phyloP scores from a whole-genome alignment of 2,113 vertebrate genomes.

The Tenebrosternarchus preto region DNA sequence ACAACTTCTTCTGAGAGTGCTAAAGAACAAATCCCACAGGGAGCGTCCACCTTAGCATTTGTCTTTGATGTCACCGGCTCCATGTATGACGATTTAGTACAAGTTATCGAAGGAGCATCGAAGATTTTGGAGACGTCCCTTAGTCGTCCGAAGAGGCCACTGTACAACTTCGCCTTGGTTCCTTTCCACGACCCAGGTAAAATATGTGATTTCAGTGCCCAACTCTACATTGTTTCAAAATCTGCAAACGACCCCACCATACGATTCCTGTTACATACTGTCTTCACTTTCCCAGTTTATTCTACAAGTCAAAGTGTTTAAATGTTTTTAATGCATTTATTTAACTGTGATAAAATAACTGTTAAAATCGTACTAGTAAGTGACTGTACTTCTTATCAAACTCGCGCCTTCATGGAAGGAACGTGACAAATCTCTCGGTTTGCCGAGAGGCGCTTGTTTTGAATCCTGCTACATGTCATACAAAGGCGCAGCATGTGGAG shows the following conservation, averaged over 20 bases:
- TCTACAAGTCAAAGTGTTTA: background rate
- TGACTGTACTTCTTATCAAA: background rate
- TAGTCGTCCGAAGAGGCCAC: slow-evolving; percentile 86
- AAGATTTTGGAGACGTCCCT: slow-evolving; percentile 96
- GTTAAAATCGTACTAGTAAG: background rate
- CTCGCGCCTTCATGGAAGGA: slow-evolving; percentile 41
- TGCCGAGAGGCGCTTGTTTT: slow-evolving; percentile 63
- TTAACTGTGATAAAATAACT: background rate
- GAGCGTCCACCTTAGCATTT: slow-evolving; percentile 94
- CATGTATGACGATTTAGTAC: slow-evolving; percentile 98
- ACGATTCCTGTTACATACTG: too few relatives aligned
- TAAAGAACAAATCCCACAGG: slow-evolving; percentile 82
- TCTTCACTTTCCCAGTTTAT: background rate
- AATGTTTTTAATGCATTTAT: background rate
- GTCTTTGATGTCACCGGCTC: slow-evolving; percentile 99
- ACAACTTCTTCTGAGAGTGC: slow-evolving; percentile 40
- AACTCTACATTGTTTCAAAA: too few relatives aligned
- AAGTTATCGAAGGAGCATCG: slow-evolving; percentile 97
- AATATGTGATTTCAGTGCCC: too few relatives aligned
- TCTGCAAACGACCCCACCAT: too few relatives aligned
- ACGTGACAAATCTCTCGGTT: slow-evolving; percentile 73
- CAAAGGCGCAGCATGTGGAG: slow-evolving; percentile 52
- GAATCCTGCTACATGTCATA: slow-evolving; percentile 62
- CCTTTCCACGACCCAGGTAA: slow-evolving; percentile 98
- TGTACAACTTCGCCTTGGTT: slow-evolving; percentile 95